Conservation (phyloP, 2,888 invertebrate species). For the Epinotia nisella region DNA sequence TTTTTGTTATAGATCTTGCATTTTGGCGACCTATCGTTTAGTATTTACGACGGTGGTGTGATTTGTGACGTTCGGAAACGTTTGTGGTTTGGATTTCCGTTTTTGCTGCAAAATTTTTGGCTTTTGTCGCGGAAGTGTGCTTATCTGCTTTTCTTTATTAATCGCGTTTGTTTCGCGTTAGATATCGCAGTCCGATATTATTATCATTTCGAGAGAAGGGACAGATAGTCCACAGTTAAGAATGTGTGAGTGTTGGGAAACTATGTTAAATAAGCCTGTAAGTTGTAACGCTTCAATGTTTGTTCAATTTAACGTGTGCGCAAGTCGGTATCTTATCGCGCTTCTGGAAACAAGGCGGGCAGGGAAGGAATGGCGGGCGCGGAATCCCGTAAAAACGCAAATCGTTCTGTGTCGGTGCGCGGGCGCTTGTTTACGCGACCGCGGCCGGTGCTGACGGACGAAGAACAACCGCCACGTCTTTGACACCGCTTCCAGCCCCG, state of each 20-base stretch:
- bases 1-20: constrained; percentile 71
- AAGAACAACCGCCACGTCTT: constrained; percentile 72
- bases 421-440: constrained; percentile 48
- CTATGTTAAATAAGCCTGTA: constrained; percentile 7
- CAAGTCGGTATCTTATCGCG: constrained; percentile 23
- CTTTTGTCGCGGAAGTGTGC: constrained; percentile 42
- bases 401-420: constrained; percentile 61
- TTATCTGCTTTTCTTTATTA: constrained; percentile 33
- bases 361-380: constrained; percentile 48
- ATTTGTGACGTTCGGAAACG: constrained; percentile 84
- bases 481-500: constrained; percentile 68
- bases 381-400: constrained; percentile 72
- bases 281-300: constrained; percentile 12
- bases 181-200: not conserved
- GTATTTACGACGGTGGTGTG: constrained; percentile 71
- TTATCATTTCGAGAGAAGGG: not conserved
- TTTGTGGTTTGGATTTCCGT: constrained; percentile 75
- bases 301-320: not conserved
- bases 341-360: constrained; percentile 30
- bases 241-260: not conserved
- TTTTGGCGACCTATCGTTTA: constrained; percentile 77
- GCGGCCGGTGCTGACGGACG: constrained; percentile 72
- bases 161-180: constrained; percentile 20
- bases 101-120: constrained; percentile 53
- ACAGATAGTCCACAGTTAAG: constrained; percentile 4